A percentile compares a stretch with the other conserved stretches of the same genome.
These are phyloP conservation scores for Mormyrops attenuatus DNA, from an alignment of 2,797 vertebrate genomes.

Conservation along the genomic window DNA sequence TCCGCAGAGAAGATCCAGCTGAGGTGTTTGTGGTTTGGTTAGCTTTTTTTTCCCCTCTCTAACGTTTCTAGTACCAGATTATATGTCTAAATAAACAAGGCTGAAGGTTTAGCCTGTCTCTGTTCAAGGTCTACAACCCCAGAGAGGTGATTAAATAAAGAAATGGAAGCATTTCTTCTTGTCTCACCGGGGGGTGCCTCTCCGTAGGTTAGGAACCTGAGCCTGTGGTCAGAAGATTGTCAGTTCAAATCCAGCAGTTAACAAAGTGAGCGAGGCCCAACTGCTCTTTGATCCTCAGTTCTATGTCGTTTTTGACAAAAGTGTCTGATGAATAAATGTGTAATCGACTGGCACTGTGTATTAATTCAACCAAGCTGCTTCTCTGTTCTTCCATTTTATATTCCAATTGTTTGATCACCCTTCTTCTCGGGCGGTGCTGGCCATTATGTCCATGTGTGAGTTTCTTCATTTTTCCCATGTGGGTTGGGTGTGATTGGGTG, in stretches of 20 bases:
- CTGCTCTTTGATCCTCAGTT: background rate
- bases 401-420: background rate
- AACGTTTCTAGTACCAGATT: background rate
- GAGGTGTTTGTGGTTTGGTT: background rate
- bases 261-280: background rate
- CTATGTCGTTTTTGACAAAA: background rate
- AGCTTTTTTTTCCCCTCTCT: background rate
- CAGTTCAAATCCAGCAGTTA: background rate
- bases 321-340: background rate
- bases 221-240: background rate
- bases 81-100: background rate
- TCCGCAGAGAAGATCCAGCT: background rate
- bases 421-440: background rate
- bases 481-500: background rate
- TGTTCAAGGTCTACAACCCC: background rate
- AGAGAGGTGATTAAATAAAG: background rate
- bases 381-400: background rate
- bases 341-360: background rate
- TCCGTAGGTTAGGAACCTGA: background rate
- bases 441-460: background rate
- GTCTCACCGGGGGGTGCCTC: background rate
- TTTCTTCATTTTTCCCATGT: background rate
- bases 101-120: background rate
- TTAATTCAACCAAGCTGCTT: background rate
- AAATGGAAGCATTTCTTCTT: background rate